Base-by-base conservation (phyloP, 1,140 invertebrate genomes). In the Lepidurus apus region DNA sequence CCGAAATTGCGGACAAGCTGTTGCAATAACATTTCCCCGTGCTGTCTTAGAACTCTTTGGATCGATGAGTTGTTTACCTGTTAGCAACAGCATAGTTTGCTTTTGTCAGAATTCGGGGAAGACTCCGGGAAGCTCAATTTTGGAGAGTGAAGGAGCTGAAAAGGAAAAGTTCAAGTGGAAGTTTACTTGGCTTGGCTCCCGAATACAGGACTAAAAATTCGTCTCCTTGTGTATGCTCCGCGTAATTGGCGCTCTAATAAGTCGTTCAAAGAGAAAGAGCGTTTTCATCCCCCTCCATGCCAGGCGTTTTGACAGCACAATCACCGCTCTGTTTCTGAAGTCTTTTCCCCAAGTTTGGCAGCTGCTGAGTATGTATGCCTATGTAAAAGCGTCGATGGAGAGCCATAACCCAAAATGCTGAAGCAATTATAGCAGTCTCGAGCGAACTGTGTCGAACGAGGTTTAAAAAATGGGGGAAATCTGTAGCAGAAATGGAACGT, bases 21-120 rank as follows among this genome's bases (percentile, higher is more conserved):
- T 34, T 65, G 53, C 53, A 65, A 21, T 65, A 65, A 65, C 21
- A 65, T 65, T 21, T 21, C 13, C 53, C 6, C 5, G 6, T 34
- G 3, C 34, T 34, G 3, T 34, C 34, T 34, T 4, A 3, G 4
- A 34, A 34, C 34, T 34, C 17, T 21, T 65, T 65, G 53, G 53
- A 65, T 65, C 53, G 21, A 65, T 65, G 53, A 34, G 34, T 34
- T 65, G 53, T 65, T 65, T 65, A 65, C 53, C 53, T 65, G 53
- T 65, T 21, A 65, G 53, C 53, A 65, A 21, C 17, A 65, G 53
- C 17, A 21, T 6, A 9, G 17, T 21, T 7, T 65, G 53, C 17
- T 7, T 65, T 13, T 65, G 8, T 21, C 6, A 21, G 6, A 21
- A 17, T n/a, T 13, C 17, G 7, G 21, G 53, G 47, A 8, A 10